Percentiles rank a stretch among this genome's conserved stretches.
These are phyloP conservation scores for Cerastis rubricosa DNA, from an alignment of 2,888 invertebrate genomes.

Conservation along the genomic window DNA sequence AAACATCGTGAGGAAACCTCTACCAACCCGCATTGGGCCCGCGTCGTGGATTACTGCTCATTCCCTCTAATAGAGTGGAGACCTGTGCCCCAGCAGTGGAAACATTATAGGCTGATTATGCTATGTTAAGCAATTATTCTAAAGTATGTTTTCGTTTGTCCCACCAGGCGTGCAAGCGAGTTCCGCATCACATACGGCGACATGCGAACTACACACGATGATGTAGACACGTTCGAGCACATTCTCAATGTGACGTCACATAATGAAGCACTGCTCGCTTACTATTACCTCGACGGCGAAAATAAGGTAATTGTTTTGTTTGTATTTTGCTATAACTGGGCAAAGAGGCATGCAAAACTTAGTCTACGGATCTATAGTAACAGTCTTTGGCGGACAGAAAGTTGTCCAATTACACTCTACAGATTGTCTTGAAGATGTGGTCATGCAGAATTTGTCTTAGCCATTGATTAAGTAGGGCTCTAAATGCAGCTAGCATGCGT, in stretches of 20 bases:
- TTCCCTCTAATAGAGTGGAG: too few relatives aligned
- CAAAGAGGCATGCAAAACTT: background rate
- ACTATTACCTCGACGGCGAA: constrained; percentile 97
- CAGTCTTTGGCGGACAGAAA: background rate
- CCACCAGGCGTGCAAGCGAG: constrained; percentile 85
- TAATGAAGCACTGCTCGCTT: constrained; percentile 97
- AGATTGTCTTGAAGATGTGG: background rate
- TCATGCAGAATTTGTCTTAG: background rate
- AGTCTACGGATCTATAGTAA: background rate
- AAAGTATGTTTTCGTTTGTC: constrained; percentile 42
- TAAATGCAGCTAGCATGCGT: background rate
- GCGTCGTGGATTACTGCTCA: too few relatives aligned
- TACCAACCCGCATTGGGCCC: too few relatives aligned
- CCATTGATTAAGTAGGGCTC: background rate
- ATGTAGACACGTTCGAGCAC: constrained; percentile 93
- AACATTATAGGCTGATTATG: too few relatives aligned
- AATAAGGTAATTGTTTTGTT: constrained; percentile 91
- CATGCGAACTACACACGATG: constrained; percentile 76
- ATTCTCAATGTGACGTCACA: constrained; percentile 94
- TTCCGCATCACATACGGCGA: constrained; percentile 84
- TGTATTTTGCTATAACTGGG: background rate
- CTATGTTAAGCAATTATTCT: background rate
- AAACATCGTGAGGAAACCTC: too few relatives aligned
- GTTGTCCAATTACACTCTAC: background rate
- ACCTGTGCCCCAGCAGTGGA: too few relatives aligned